Evolutionary conservation across 2,888 invertebrate species (phyloP), one percentile per base, ranked within the genome.

Genomic region (Branchipolynoe longqiensis): DNA sequence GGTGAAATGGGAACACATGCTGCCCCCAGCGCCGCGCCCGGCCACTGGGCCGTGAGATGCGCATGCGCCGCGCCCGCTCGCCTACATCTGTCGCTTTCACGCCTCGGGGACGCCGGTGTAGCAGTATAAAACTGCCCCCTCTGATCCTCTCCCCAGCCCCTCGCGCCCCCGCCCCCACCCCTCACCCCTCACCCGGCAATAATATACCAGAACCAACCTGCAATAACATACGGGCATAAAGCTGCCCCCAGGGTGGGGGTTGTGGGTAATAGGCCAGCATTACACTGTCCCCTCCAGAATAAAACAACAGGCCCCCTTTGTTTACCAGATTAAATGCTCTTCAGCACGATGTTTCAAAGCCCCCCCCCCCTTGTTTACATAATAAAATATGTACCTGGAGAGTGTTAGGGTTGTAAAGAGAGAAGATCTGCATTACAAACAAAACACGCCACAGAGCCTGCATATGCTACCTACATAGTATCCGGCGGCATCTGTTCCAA

Each of bases 21-120:
- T 18, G n/a, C 58, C 12, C 4, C 58, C 58, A 58, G 58, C 58
- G 22, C 14, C n/a, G 14, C 58, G 18, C 14, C 4, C n/a, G 8
- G 36, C 22, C 38, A 69, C 22, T 33, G 22, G 69, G 25, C 18
- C 69, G 38, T 69, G 38, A 69, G 38, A 69, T 69, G 22, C 31
- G 62, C 31, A 31, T 2, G 3, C 25, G 12, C 62, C 12, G 6
- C 25, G 1, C 62, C 62, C 28, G 25, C 62, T 62, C 62, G 3
- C 31, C 25, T 62, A 31, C 62, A 62, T 62, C 62, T 62, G 28
- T 18, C 31, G 31, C 14, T 62, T 62, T 62, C 28, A 62, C 62
- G 62, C 62, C 62, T 62, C n/a, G 14, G 2, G 3, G 28, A 62
- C 28, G n/a, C 25, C 25, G 48, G 48, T 48, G 48, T 48, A 12